Evolutionary conservation across 2,888 invertebrate species (phyloP), one percentile per base, ranked within the genome.

Genomic region (Scrobipalpa atriplicella): DNA sequence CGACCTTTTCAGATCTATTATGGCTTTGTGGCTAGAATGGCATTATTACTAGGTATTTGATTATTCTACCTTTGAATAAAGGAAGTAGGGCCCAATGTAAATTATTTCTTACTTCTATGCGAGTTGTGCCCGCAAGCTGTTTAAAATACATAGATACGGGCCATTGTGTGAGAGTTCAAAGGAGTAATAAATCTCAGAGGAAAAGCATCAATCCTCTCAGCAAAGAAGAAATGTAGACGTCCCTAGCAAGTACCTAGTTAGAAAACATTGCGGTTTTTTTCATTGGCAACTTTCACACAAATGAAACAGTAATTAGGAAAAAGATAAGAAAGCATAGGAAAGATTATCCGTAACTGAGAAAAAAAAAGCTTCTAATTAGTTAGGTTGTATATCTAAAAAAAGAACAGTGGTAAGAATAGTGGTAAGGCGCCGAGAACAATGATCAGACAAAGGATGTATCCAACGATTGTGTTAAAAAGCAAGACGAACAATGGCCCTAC

Each of bases 151-250:
- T 21, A 56, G 54, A 56, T 56, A 56, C 19, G 54, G 29, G 18
- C 63, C 36, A 63, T 52, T 52, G 63, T 63, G n/a, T 52, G 62
- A 21, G 47, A 16, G 36, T 38, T 63, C 52, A 63, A 65, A 66
- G 70, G 69, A 70, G 68, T 69, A 68, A 73, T 72, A 75, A 73
- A 74, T 73, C 71, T 67, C 66, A 41, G 43, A 64, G 65, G 63
- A 58, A 65, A 70, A 68, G 66, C 72, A 70, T 71, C 67, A 68
- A 70, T 72, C 72, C 69, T 71, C 65, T 62, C 69, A 71, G 68
- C 69, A 70, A 16, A 11, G 38, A 58, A 58, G 38, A 58, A 58
- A 58, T 16, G 36, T 58, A 13, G 29, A 36, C 13, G 13, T 56
- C 54, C 21, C 21, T 56, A 13, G 21, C 16, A 13, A 13, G 43